Conservation (phyloP, 2,113 vertebrate genomes). For the Lepus europaeus region DNA sequence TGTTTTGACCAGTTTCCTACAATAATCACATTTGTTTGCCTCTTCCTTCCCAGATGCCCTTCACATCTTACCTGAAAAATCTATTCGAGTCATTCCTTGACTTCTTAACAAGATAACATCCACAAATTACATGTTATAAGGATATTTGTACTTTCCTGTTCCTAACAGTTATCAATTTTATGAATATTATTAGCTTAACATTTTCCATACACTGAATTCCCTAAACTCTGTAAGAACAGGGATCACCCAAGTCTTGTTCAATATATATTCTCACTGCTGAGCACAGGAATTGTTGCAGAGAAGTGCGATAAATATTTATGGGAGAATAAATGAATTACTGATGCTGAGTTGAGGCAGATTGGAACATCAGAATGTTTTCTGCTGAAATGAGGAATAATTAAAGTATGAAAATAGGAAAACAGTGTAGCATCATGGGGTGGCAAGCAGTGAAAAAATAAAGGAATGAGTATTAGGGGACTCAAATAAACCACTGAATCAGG, state of each 20-base stretch:
- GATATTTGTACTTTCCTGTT: neutral
- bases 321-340: slow-evolving; percentile 57
- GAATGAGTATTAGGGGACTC: neutral
- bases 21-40: neutral
- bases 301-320: slow-evolving; percentile 57
- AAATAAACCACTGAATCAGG: neutral
- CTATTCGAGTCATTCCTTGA: neutral
- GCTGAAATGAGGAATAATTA: slow-evolving; percentile 28
- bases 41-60: neutral
- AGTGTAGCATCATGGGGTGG: neutral
- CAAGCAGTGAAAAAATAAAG: neutral
- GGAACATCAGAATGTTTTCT: neutral
- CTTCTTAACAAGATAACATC: neutral
- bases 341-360: slow-evolving; percentile 23
- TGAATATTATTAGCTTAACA: neutral
- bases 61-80: neutral
- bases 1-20: neutral
- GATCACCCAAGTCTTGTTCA: neutral
- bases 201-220: neutral
- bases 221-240: neutral
- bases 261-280: neutral
- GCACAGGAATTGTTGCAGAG: neutral
- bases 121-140: neutral
- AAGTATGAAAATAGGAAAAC: slow-evolving; percentile 8
- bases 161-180: neutral